Evolutionary conservation across 2,113 vertebrate genomes (phyloP).

Genomic region (Microcebus ravelobensis): DNA sequence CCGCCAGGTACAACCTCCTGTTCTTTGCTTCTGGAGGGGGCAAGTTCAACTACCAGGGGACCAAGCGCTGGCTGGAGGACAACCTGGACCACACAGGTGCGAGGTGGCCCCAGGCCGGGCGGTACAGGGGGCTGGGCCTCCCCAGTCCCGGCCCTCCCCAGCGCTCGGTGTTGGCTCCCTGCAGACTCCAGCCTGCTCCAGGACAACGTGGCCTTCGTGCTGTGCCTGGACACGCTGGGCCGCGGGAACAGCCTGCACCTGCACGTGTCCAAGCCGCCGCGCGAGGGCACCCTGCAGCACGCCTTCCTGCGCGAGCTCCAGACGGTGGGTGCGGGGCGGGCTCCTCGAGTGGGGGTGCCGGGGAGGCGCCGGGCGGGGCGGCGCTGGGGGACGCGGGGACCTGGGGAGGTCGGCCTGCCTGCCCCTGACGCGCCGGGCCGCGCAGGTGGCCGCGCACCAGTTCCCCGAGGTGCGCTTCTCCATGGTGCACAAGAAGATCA

Average conservation of each 20-base stretch:
- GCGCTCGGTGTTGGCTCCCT: fast-evolving
- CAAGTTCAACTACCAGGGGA: slow-evolving; percentile 99
- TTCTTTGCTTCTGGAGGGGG: slow-evolving; percentile 98
- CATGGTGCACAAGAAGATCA: slow-evolving; percentile 99
- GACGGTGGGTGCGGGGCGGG: slow-evolving; percentile 82
- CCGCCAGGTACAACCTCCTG: slow-evolving; percentile 94
- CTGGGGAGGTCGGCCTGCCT: no score
- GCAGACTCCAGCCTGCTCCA: slow-evolving; percentile 98
- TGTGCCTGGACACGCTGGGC: slow-evolving; percentile 97
- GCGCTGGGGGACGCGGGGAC: neutral
- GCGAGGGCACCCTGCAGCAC: slow-evolving; percentile 95
- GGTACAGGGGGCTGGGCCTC: no score
- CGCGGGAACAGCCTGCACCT: slow-evolving; percentile 92
- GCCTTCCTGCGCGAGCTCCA: slow-evolving; percentile 95
- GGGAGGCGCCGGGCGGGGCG: no score
- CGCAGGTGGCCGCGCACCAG: slow-evolving; percentile 90
- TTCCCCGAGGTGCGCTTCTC: slow-evolving; percentile 95
- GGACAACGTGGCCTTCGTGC: slow-evolving; percentile 97
- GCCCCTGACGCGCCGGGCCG: neutral
- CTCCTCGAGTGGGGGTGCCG: no score
- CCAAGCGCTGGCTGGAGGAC: slow-evolving; percentile 98
- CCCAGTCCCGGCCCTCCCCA: fast-evolving
- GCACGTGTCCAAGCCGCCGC: slow-evolving; percentile 97
- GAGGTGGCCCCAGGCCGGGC: fast-evolving
- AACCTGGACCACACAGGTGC: slow-evolving; percentile 98